Evolutionary conservation across 1,140 invertebrate genomes (phyloP), one percentile per base, ranked within the genome.

Genomic region (Acromyrmex echinatior): DNA sequence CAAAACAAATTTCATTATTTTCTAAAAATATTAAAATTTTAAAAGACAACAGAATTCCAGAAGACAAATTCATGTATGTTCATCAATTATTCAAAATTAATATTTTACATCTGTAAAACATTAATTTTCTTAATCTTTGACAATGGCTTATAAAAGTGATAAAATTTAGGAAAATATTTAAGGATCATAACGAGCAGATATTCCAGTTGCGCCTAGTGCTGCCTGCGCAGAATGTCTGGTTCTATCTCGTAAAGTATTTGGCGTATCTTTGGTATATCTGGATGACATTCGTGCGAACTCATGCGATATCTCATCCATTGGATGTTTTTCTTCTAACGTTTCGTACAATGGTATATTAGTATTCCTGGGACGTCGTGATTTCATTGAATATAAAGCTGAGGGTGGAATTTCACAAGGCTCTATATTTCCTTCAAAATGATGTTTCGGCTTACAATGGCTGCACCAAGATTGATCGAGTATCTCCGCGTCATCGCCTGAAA

Each of bases 401-500:
- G 68, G 10, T 16, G 86, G 73, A 53, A 76, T 66, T 60, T 85
- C 81, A 60, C 28, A 63, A 28, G 21, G 0, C 25, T 18, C 31
- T 16, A 45, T 73, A 3, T 71, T 25, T 65, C 71, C 60, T 9
- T 82, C 82, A 18, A 66, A 6, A 45, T 35, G 71, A 35, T 86
- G 58, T 53, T 86, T 78, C 5, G 76, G 31, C 16, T 77, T 86
- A 51, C 81, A 90, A 25, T 80, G 65, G 9, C 81, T 82, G 71
- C 66, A 91, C 70, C 51, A 86, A 2, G 31, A 16, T 49, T 86
- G 86, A 9, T 90, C 81, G 45, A 73, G 25, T 4, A 58, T 85
- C 16, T 88, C 87, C 0, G 77, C 45, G 10, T 90, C 82, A 53
- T 90, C 73, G 35, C 71, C 90, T 91, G 21, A 35, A 89, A 79